Evolutionary conservation across 2,797 vertebrate genomes (phyloP).

Genomic region (Apodemus agrarius): DNA sequence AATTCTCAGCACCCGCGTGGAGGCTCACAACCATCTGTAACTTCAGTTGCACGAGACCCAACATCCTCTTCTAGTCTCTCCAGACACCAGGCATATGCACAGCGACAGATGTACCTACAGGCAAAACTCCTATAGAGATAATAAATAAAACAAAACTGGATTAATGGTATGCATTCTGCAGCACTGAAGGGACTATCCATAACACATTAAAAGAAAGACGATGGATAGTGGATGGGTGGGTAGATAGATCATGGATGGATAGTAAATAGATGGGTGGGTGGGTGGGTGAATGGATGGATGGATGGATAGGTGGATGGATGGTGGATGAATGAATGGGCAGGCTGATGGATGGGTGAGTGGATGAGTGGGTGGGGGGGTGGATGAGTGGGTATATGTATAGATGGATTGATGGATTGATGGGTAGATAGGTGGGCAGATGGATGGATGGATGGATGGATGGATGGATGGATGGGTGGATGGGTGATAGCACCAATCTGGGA

Average conservation of each 20-base stretch:
- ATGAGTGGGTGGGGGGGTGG: not conserved
- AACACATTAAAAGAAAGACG: not conserved
- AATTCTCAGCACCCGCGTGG: not conserved
- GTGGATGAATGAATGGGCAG: no score
- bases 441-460: not conserved
- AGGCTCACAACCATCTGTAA: not conserved
- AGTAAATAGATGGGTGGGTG: no score
- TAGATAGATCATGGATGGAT: no score
- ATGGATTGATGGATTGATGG: no score
- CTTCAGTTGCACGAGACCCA: not conserved
- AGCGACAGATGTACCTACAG: not conserved
- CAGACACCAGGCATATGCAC: not conserved
- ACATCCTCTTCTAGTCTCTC: not conserved
- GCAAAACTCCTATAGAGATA: not conserved
- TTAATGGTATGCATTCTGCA: not conserved
- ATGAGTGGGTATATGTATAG: no score
- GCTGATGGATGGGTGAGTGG: no score
- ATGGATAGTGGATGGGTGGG: not conserved
- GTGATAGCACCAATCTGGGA: not conserved
- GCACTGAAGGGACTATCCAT: not conserved
- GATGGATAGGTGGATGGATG: not conserved
- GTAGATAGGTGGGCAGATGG: not conserved
- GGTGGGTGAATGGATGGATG: not conserved
- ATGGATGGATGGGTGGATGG: not conserved
- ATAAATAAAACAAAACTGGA: not conserved